Percentiles rank a stretch among this genome's conserved stretches.
Conservation (phyloP, 2,888 invertebrate genomes). For the Smittia aterrima region DNA sequence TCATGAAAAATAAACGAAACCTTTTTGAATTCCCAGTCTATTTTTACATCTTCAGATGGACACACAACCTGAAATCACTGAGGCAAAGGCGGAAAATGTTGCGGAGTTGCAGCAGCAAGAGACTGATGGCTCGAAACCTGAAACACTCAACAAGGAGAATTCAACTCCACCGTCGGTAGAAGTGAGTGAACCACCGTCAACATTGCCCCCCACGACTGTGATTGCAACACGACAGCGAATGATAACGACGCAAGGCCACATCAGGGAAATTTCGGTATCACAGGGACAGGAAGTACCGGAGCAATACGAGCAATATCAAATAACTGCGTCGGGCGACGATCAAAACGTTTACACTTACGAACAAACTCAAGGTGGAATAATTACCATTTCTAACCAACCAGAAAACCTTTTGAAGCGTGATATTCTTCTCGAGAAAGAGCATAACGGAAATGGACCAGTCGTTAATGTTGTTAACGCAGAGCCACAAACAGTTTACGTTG, state of each 20-base stretch:
- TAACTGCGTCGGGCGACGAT: slow-evolving; percentile 40
- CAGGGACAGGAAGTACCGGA: slow-evolving; percentile 36
- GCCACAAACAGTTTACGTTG: slow-evolving; percentile 42
- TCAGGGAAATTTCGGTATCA: slow-evolving; percentile 44
- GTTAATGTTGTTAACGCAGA: slow-evolving; percentile 28
- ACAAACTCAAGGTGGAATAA: slow-evolving; percentile 22
- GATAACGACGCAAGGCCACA: slow-evolving; percentile 53
- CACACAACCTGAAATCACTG: slow-evolving; percentile 34
- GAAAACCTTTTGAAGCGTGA: slow-evolving; percentile 33
- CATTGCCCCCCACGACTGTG: slow-evolving; percentile 46
- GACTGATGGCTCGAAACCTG: neutral
- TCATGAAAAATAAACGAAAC: neutral
- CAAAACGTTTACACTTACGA: slow-evolving; percentile 42
- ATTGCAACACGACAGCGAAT: slow-evolving; percentile 49
- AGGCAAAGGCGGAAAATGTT: slow-evolving; percentile 28
- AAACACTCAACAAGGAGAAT: neutral
- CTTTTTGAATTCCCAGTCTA: slow-evolving; percentile 35
- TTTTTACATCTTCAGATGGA: slow-evolving; percentile 42
- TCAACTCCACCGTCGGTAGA: slow-evolving; percentile 32
- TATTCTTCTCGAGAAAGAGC: slow-evolving; percentile 37
- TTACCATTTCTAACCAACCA: slow-evolving; percentile 28
- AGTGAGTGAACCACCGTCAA: slow-evolving; percentile 40
- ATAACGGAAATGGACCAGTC: slow-evolving; percentile 6
- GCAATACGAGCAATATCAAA: slow-evolving; percentile 41
- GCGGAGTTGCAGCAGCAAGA: slow-evolving; percentile 8